Conservation (phyloP, 2,888 invertebrate genomes). For the Nymphalis urticae region DNA sequence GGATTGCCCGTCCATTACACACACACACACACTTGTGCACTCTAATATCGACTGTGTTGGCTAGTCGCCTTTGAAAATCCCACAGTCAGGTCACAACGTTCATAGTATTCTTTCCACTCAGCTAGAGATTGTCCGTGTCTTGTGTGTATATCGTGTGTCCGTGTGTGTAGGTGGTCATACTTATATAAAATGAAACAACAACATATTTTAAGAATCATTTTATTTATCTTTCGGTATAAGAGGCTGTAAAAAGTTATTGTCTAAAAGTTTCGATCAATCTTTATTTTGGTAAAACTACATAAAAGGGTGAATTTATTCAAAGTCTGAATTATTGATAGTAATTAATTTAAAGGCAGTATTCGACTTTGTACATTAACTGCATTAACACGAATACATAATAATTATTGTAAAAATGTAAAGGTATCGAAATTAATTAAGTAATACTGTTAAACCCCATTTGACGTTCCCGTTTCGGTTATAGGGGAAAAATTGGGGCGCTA, state of each 20-base stretch:
- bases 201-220: slow-evolving; percentile 67
- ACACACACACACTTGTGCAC: too few relatives aligned
- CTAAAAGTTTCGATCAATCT: slow-evolving; percentile 73
- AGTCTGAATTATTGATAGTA: slow-evolving; percentile 44
- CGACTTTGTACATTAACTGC: slow-evolving; percentile 37
- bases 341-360: slow-evolving; percentile 28
- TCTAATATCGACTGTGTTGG: too few relatives aligned
- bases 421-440: slow-evolving; percentile 75
- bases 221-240: slow-evolving; percentile 77
- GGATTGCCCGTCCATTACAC: too few relatives aligned
- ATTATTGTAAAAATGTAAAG: slow-evolving; percentile 58
- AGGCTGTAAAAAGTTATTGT: slow-evolving; percentile 80
- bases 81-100: too few relatives aligned
- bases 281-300: slow-evolving; percentile 59
- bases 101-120: too few relatives aligned
- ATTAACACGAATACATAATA: slow-evolving; percentile 38
- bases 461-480: slow-evolving; percentile 47
- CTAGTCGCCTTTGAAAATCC: too few relatives aligned
- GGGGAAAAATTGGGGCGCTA: slow-evolving; percentile 44
- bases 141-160: background rate
- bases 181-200: slow-evolving; percentile 51
- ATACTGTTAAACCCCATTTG: slow-evolving; percentile 76
- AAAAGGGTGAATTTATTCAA: slow-evolving; percentile 53
- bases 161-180: background rate
- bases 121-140: too few relatives aligned